A percentile compares a stretch with the other conserved stretches of the same genome.
Evolutionary conservation across 2,797 vertebrate species (phyloP).

Genomic region (Cheracebus regulus): DNA sequence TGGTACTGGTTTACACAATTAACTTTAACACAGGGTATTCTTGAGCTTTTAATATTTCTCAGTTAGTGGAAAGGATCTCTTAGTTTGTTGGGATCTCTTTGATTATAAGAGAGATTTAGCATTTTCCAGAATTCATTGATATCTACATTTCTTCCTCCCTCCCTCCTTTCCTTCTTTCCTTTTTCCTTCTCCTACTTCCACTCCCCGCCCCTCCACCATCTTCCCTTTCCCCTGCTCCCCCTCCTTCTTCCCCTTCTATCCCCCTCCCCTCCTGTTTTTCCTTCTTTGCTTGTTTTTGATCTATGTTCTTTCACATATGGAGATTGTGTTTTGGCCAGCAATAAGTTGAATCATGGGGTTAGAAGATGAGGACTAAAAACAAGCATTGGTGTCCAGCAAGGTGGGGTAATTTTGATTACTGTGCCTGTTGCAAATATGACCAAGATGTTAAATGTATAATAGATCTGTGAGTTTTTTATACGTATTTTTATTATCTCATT

Average conservation of each 20-base stretch:
- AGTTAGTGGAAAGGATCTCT: background rate
- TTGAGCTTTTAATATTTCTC: background rate
- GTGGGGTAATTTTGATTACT: background rate
- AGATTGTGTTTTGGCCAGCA: background rate
- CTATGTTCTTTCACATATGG: background rate
- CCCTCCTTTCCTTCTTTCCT: background rate
- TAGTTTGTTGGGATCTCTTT: constrained; percentile 26
- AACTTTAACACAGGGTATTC: background rate
- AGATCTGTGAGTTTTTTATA: background rate
- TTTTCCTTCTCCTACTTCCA: background rate
- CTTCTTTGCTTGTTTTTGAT: background rate
- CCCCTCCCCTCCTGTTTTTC: background rate
- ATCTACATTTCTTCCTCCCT: background rate
- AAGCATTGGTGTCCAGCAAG: background rate
- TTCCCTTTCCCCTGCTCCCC: background rate
- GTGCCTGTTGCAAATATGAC: background rate
- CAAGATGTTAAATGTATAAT: background rate
- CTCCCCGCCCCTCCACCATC: background rate
- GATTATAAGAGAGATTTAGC: background rate
- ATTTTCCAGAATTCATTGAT: background rate
- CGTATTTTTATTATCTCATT: background rate
- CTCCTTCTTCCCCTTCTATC: background rate
- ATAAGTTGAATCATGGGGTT: background rate
- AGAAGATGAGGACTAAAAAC: background rate
- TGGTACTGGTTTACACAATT: background rate